Conservation (phyloP, 2,113 vertebrate genomes). For the Potamarius usumacintae region DNA sequence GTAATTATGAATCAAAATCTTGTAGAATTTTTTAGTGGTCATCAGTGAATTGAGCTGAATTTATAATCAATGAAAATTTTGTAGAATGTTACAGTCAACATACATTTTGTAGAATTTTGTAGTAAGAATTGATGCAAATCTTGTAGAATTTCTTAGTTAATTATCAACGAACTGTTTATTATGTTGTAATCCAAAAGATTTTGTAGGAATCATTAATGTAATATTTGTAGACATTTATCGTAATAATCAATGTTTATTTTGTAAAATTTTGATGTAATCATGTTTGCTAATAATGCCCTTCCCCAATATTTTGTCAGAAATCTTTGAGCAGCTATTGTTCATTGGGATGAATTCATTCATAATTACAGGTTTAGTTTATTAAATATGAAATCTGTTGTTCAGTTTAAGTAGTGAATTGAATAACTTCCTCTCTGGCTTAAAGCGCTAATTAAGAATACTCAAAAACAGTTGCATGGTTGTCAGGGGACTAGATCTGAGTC, state of each 20-base stretch:
- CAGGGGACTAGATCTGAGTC: not conserved
- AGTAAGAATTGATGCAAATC: not conserved
- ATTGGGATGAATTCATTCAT: not conserved
- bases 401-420: not conserved
- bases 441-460: not conserved
- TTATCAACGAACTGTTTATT: not conserved
- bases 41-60: no score
- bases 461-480: not conserved
- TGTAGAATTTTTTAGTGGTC: not conserved
- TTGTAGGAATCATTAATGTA: not conserved
- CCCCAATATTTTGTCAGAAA: not conserved
- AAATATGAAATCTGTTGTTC: not conserved
- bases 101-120: not conserved
- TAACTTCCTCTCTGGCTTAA: slow-evolving; percentile 3
- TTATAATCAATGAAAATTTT: no score
- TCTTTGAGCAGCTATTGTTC: not conserved
- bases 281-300: not conserved
- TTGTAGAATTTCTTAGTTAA: not conserved
- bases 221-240: not conserved
- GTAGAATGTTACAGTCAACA: no score
- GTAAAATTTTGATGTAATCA: not conserved
- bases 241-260: not conserved
- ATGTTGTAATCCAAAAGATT: no score
- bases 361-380: not conserved
- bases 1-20: not conserved